Conservation (phyloP, 2,113 vertebrate genomes). For the Catharus bicknelli region DNA sequence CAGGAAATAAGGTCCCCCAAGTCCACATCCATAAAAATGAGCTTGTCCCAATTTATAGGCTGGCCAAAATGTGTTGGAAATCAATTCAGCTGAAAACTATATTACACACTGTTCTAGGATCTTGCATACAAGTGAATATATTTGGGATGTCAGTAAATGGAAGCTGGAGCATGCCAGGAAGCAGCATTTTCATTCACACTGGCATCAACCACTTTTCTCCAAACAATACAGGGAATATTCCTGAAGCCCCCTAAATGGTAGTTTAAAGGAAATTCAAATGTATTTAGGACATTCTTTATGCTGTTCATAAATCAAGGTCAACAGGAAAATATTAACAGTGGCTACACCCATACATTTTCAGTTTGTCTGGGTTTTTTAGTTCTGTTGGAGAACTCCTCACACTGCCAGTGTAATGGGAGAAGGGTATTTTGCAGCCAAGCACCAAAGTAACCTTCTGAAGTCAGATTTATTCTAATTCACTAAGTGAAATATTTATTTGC, state of each 20-base stretch:
- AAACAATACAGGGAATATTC: background rate
- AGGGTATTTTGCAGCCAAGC: background rate
- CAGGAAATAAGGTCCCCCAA: background rate
- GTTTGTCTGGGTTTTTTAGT: background rate
- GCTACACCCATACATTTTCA: background rate
- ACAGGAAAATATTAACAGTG: background rate
- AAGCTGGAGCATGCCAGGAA: background rate
- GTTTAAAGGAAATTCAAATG: background rate
- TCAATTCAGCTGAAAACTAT: background rate
- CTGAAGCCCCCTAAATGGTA: background rate
- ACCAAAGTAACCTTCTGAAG: background rate
- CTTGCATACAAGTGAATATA: background rate
- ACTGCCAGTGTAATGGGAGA: rapidly evolving
- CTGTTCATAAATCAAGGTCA: background rate
- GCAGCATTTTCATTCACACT: background rate
- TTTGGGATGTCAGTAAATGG: background rate
- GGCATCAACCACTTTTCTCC: background rate
- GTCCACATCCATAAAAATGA: background rate
- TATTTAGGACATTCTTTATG: background rate
- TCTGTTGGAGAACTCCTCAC: background rate
- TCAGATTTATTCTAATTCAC: background rate
- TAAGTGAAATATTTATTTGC: background rate
- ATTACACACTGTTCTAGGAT: background rate
- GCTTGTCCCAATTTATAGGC: background rate
- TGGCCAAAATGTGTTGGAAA: background rate